Base-by-base conservation (phyloP, 1,140 invertebrate species). In the Hermatobates lingyangjiaoensis region DNA sequence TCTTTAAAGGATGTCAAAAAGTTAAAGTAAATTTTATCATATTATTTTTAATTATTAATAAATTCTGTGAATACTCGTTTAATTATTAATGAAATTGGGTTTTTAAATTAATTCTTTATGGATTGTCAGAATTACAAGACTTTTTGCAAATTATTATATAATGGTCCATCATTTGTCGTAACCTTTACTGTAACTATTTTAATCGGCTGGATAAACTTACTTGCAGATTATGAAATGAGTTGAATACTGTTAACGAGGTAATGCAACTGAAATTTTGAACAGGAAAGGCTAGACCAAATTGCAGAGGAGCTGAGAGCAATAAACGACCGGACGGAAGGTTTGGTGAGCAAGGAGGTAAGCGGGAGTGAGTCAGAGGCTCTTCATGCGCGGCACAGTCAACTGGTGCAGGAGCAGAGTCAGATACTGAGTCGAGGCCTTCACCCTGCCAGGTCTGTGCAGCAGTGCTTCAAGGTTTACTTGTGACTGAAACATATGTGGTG, bases 241-340 rank as follows among this genome's bases (percentile, higher is more conserved):
- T 10, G 10, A 44, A 44, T 44, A 5, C 18, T 18, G n/a, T n/a
- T n/a, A n/a, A n/a, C n/a, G n/a, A n/a, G n/a, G n/a, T 20, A 18
- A 18, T 44, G 5, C 20, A 18, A 5, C 10, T 44, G 5, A 10
- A 12, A 7, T 51, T 45, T 54, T 50, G 56, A 57, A 2, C 56
- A 75, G 73, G 71, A 74, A 52, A 62, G 71, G 49, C 61, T 74
- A 50, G 66, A 71, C 48, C 63, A 63, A 45, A 67, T 75, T 15
- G 64, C 63, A 12, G 67, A 73, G 18, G 71, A 75, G 54, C 54
- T 75, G 40, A 63, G 67, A 20, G 55, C 62, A 23, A 60, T 75
- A 39, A 66, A 60, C 26, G 63, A 67, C 44, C 61, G 68, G 50
- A 67, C 68, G 34, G 72, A 74, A 30, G 66, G 72, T 44, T 58